Conservation (phyloP, 2,888 invertebrate genomes). For the Fragum fragum region DNA sequence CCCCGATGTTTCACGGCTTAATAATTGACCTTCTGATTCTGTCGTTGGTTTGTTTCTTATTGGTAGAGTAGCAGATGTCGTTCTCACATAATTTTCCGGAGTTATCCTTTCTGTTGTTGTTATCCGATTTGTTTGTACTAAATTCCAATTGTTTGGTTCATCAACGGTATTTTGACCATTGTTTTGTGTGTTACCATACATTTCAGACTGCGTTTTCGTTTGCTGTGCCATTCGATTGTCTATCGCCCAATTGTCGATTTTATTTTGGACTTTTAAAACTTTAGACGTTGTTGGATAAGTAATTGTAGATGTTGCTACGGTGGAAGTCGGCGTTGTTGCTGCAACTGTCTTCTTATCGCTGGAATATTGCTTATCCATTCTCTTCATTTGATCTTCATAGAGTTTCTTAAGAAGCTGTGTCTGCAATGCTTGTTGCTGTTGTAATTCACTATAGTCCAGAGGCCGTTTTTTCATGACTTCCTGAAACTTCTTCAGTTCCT, state of each 20-base stretch:
- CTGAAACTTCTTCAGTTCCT: slow-evolving; percentile 11
- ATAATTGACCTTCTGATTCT: background rate
- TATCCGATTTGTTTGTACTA: no score
- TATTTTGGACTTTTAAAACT: background rate
- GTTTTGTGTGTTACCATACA: no score
- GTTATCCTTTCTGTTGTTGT: no score
- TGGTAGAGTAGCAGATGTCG: no score
- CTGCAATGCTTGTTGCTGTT: background rate
- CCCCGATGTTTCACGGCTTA: background rate
- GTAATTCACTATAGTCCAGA: background rate
- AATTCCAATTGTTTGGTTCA: no score
- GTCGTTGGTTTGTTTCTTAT: no score
- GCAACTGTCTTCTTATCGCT: background rate
- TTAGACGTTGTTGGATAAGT: background rate
- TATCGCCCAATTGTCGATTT: no score
- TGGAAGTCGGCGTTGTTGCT: background rate
- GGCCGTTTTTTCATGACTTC: background rate
- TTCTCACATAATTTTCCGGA: no score
- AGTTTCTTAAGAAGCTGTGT: background rate
- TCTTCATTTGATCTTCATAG: slow-evolving; percentile 14
- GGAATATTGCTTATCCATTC: background rate
- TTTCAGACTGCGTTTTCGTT: background rate
- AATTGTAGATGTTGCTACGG: background rate
- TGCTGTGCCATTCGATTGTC: no score
- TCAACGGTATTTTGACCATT: no score